Evolutionary conservation across 2,113 vertebrate genomes (phyloP), one percentile per base, ranked within the genome.

Genomic region (Calyptommatus sinebrachiatus): DNA sequence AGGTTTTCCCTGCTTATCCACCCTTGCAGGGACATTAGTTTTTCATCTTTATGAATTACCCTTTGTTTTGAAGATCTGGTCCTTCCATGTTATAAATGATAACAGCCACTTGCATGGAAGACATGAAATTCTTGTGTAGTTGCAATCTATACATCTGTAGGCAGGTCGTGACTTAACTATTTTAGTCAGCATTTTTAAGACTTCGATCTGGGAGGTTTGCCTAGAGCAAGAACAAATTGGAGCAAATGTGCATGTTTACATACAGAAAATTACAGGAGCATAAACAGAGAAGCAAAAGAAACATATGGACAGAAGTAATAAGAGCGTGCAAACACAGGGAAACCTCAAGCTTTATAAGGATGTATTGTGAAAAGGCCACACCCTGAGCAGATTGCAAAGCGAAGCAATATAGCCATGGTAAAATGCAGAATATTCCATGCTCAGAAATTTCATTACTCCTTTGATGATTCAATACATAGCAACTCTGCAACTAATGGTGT

Each of bases 281-380:
- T 10, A 10, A 21, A 29, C 18, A 46, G 75, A 66, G 72, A 68
- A 61, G 35, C 4, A 11, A 73, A 24, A 4, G 26, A 45, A 4
- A 31, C 29, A 53, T 26, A 57, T n/a, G 22, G 26, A 70, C 35
- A 24, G 26, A 46, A 41, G 8, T 48, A 65, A 69, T n/a, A 45
- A 46, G 21, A 76, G 31, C 46, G 24, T 69, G 35, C 66, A 66
- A 72, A 50, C 45, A 28, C 35, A 57, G 50, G 28, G 26, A 12
- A 57, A 45, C 46, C 41, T 75, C 48, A 53, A 35, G 60, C 57
- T 61, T 24, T 28, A 62, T 69, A 76, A 70, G 53, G 76, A 70
- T 21, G n/a, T 70, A 76, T 61, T 31, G 35, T 53, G 75, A 26
- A 75, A 48, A 76, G 50, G 22, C 53, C 73, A 81, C 73, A 48